Evolutionary conservation across 2,797 vertebrate genomes (phyloP).

Genomic region (Sebastes matsubarae): DNA sequence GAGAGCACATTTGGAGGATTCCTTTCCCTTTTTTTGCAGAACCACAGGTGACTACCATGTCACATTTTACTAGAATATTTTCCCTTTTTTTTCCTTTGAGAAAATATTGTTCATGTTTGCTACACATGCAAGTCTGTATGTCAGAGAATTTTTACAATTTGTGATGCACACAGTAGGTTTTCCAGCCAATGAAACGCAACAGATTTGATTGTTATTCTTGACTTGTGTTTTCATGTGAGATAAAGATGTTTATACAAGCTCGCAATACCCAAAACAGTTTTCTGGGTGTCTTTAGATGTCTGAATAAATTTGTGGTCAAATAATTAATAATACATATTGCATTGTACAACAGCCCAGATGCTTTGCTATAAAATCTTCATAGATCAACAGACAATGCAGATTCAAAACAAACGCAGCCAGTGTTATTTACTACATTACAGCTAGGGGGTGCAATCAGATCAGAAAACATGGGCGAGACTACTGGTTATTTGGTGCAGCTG

Average conservation of each 20-base stretch:
- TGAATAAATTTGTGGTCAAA: background rate
- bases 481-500: constrained; percentile 14
- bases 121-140: background rate
- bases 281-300: background rate
- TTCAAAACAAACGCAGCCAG: background rate
- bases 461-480: background rate
- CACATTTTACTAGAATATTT: background rate
- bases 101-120: background rate
- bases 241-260: background rate
- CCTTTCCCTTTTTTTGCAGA: background rate
- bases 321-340: background rate
- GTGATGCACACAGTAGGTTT: background rate
- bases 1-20: background rate
- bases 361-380: background rate
- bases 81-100: background rate
- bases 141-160: background rate
- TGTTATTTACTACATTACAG: background rate
- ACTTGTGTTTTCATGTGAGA: background rate
- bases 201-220: background rate
- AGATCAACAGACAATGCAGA: background rate
- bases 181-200: background rate
- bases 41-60: background rate
- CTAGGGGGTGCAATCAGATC: constrained; percentile 60
- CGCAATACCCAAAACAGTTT: background rate
- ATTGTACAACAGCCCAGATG: background rate